Evolutionary conservation across 2,888 invertebrate species (phyloP), one percentile per base, ranked within the genome.

Genomic region (Odontocerum albicorne): DNA sequence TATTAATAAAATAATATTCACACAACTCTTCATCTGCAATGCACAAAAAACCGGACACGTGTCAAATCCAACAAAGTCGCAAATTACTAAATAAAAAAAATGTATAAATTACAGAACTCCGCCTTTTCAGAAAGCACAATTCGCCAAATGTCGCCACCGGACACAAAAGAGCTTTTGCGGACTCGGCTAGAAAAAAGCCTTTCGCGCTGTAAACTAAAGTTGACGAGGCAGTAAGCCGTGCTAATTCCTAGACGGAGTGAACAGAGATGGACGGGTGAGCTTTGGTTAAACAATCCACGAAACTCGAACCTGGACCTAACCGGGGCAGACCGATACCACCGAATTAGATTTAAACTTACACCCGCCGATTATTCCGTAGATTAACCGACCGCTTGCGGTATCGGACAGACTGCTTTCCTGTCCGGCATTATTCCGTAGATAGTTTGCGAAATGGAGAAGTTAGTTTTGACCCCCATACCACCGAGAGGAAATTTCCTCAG

Each of bases 291-390:
- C 42, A 42, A 42, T 54, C 42, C 52, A 22, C 36, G 36, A 33
- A 47, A 49, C 42, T 54, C 13, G 46, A 17, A 45, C 35, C 19
- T 15, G 16, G 16, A 21, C 27, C 35, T 13, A 15, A 50, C 52
- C 17, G 32, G 22, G 22, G 36, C 12, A 31, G 52, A 45, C 44
- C 52, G 44, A 52, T 50, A 50, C 53, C 54, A 21, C 49, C 40
- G 52, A 52, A 57, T 57, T 57, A 57, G 56, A 57, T 57, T 52
- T 57, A 57, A 57, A 57, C 45, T 57, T 57, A 38, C 15, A 43
- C 47, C 40, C 13, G 46, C 16, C 43, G 55, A 55, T 55, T 55
- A 55, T 55, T 55, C 55, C 49, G 47, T 40, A 51, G 56, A 52
- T 57, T 57, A 57, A 46, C 56, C 51, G 38, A 52, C 56, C 56